Evolutionary conservation across 2,113 vertebrate genomes (phyloP).

Genomic region (Onychostruthus taczanowskii): DNA sequence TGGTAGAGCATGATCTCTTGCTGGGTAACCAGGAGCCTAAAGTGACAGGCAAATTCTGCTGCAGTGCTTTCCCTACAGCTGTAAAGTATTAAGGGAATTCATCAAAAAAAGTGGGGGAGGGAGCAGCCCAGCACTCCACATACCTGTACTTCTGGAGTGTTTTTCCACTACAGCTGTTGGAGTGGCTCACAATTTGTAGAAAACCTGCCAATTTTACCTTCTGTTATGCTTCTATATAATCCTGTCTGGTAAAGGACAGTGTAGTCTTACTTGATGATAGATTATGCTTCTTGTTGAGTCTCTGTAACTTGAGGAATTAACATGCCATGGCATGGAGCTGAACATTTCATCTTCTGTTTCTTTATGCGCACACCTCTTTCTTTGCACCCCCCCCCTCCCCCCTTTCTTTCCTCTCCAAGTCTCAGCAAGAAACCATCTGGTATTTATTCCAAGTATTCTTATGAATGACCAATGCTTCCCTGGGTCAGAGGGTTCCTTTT

Average conservation of each 20-base stretch:
- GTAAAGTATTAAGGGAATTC: not conserved
- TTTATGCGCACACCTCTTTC: not conserved
- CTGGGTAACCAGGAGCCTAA: not conserved
- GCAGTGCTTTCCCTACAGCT: not conserved
- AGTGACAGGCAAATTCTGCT: not conserved
- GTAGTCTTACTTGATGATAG: not conserved
- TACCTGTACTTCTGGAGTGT: not conserved
- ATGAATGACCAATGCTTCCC: not conserved
- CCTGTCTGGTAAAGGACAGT: not conserved
- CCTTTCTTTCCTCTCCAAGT: not conserved
- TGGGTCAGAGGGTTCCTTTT: not conserved
- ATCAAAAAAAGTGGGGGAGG: not conserved
- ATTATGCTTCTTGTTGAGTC: not conserved
- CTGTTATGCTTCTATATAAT: not conserved
- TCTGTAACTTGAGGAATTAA: not conserved
- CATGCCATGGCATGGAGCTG: not conserved
- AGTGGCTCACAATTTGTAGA: not conserved
- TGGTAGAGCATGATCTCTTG: not conserved
- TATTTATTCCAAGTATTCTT: not conserved
- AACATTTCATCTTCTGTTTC: not conserved
- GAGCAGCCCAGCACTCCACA: not conserved
- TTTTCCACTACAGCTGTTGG: not conserved
- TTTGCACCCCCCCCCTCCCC: accelerated
- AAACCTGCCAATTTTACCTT: not conserved
- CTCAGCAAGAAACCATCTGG: not conserved